phyloP scores from a whole-genome alignment of 2,113 vertebrate species.

The Labeo rohita region DNA sequence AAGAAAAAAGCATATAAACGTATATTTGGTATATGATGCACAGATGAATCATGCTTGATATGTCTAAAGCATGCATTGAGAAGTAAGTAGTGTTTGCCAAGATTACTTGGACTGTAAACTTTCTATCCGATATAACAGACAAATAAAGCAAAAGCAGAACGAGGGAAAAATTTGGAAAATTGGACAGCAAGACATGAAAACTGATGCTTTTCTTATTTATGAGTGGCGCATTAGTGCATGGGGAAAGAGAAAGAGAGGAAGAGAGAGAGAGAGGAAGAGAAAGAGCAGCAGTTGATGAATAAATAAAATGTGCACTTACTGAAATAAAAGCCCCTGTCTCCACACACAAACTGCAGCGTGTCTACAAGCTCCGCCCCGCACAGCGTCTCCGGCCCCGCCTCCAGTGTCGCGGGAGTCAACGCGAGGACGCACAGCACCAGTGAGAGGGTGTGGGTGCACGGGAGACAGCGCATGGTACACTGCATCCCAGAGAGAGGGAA shows the following conservation, averaged over 20 bases:
- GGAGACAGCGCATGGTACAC: conserved; percentile 89
- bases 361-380: conserved; percentile 98
- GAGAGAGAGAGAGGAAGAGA: conserved; percentile 60
- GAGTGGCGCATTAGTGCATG: conserved; percentile 68
- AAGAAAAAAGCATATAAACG: not conserved
- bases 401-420: conserved; percentile 85
- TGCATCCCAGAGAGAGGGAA: conserved; percentile 67
- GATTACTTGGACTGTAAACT: not conserved
- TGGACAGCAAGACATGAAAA: conserved; percentile 48
- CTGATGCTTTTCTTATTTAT: conserved; percentile 74
- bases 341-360: conserved; percentile 98
- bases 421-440: conserved; percentile 94
- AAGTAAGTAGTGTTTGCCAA: not conserved
- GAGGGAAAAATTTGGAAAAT: conserved; percentile 40
- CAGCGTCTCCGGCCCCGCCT: conserved; percentile 90
- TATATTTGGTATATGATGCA: not conserved
- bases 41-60: not conserved
- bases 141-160: conserved; percentile 8
- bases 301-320: conserved; percentile 90
- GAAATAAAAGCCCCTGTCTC: conserved; percentile 99
- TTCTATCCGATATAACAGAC: not conserved
- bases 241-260: conserved; percentile 62
- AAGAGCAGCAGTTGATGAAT: conserved; percentile 67
- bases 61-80: not conserved
- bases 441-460: conserved; percentile 90